These are phyloP conservation scores for Mizuhopecten yessoensis DNA, from an alignment of 1,140 invertebrate genomes.

Conservation along the genomic window DNA sequence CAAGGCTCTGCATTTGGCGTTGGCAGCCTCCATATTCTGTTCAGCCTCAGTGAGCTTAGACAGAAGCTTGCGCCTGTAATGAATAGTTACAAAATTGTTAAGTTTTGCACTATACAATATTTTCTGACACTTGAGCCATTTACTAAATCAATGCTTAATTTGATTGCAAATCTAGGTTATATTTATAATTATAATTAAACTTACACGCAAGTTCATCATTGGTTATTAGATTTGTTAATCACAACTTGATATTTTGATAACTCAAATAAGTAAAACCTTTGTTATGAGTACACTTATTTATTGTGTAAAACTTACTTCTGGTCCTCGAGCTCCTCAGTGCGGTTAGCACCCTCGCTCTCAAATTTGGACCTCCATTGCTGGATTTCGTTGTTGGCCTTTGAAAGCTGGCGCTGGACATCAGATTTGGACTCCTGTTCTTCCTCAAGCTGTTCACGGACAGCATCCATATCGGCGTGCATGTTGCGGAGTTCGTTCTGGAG, in stretches of 20 bases:
- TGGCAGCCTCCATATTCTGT: slow-evolving; percentile 94
- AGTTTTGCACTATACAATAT: too few species aligned
- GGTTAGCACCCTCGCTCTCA: slow-evolving; percentile 97
- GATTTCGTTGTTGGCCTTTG: slow-evolving; percentile 96
- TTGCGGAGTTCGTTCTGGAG: slow-evolving; percentile 87
- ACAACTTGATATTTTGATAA: too few species aligned
- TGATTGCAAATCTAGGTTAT: too few species aligned
- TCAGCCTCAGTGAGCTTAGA: slow-evolving; percentile 98
- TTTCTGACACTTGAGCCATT: too few species aligned
- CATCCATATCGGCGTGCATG: slow-evolving; percentile 98
- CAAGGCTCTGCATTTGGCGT: slow-evolving; percentile 97
- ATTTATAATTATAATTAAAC: too few species aligned
- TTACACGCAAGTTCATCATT: too few species aligned
- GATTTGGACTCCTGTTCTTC: slow-evolving; percentile 92
- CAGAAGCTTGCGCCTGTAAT: slow-evolving; percentile 92
- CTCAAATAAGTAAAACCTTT: too few species aligned
- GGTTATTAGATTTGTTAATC: too few species aligned
- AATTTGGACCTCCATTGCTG: slow-evolving; percentile 98
- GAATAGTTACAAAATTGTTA: background rate
- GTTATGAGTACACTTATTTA: too few species aligned
- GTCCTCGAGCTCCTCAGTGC: slow-evolving; percentile 99
- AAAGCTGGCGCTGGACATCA: slow-evolving; percentile 94
- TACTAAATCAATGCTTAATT: too few species aligned
- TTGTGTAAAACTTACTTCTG: slow-evolving; percentile 87
- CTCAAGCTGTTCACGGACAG: slow-evolving; percentile 96